These are phyloP conservation scores for Chalcosyrphus nemorum DNA, from an alignment of 2,888 invertebrate genomes.

Conservation along the genomic window DNA sequence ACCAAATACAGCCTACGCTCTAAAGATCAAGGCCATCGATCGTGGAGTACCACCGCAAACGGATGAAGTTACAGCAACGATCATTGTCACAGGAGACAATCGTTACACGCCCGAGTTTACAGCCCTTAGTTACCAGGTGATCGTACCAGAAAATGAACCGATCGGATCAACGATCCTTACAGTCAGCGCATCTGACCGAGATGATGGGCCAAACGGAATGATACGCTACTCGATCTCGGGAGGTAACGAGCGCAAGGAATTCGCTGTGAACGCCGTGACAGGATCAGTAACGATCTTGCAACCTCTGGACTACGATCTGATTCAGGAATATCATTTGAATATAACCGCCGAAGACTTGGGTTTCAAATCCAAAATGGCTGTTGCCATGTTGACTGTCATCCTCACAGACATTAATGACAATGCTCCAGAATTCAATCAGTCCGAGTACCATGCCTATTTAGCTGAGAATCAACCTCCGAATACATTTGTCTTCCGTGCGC, in stretches of 20 bases:
- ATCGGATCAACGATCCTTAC: constrained; percentile 92
- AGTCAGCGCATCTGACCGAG: constrained; percentile 92
- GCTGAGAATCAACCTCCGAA: constrained; percentile 91
- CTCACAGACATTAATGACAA: constrained; percentile 97
- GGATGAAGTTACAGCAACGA: constrained; percentile 88
- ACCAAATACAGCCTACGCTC: constrained; percentile 85
- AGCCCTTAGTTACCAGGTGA: constrained; percentile 92
- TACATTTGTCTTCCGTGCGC: constrained; percentile 88
- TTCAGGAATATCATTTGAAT: constrained; percentile 92
- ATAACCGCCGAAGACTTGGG: constrained; percentile 94
- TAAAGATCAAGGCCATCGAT: constrained; percentile 91
- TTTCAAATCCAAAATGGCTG: constrained; percentile 89
- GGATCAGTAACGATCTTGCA: constrained; percentile 92
- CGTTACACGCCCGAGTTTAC: constrained; percentile 90
- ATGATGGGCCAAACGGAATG: constrained; percentile 95
- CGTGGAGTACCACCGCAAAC: constrained; percentile 93
- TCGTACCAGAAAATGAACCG: constrained; percentile 95
- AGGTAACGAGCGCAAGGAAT: constrained; percentile 91
- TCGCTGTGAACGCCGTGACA: constrained; percentile 88
- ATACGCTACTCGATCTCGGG: constrained; percentile 92
- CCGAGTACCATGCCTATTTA: constrained; percentile 89
- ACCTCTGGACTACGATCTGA: constrained; percentile 92
- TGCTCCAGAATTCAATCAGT: constrained; percentile 92
- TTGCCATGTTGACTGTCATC: constrained; percentile 91
- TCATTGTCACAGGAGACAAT: constrained; percentile 94